Conservation (phyloP, 2,888 invertebrate genomes). For the Leptinotarsa tumamoca region DNA sequence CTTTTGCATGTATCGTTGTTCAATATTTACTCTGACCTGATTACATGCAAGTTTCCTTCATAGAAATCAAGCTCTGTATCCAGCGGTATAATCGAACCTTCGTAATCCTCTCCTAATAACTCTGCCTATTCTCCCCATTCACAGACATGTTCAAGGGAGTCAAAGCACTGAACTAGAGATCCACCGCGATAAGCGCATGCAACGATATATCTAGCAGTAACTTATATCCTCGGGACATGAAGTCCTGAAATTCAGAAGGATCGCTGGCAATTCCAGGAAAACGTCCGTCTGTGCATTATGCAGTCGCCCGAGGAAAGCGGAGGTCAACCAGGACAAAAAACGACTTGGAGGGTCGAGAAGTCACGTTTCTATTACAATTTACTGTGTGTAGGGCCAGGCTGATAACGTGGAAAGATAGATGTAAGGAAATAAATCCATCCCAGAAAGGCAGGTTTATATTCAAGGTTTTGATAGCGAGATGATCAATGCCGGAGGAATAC, state of each 20-base stretch:
- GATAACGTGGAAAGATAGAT: conserved; percentile 50
- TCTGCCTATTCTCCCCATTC: not conserved
- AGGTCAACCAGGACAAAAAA: conserved; percentile 42
- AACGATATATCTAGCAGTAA: conserved; percentile 27
- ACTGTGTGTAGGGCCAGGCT: conserved; percentile 51
- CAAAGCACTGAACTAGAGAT: conserved; percentile 16
- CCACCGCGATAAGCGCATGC: conserved; percentile 27
- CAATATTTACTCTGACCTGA: too few species aligned
- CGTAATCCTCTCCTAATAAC: not conserved
- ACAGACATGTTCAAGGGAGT: conserved; percentile 7
- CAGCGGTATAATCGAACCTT: not conserved
- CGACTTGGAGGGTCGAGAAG: conserved; percentile 41
- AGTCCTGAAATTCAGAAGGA: conserved; percentile 37
- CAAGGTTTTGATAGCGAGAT: conserved; percentile 31
- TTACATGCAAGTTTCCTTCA: not conserved
- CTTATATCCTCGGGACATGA: conserved; percentile 36
- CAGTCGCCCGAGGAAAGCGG: conserved; percentile 39
- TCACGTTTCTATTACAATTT: conserved; percentile 51
- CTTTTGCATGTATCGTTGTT: too few species aligned
- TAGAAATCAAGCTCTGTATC: not conserved
- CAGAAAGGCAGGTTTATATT: conserved; percentile 32
- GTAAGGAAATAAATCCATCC: conserved; percentile 48
- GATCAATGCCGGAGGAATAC: conserved; percentile 25
- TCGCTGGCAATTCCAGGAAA: conserved; percentile 29
- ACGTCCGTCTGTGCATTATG: conserved; percentile 38